Evolutionary conservation across 2,113 vertebrate species (phyloP), one percentile per base, ranked within the genome.

Genomic region (Upupa epops): DNA sequence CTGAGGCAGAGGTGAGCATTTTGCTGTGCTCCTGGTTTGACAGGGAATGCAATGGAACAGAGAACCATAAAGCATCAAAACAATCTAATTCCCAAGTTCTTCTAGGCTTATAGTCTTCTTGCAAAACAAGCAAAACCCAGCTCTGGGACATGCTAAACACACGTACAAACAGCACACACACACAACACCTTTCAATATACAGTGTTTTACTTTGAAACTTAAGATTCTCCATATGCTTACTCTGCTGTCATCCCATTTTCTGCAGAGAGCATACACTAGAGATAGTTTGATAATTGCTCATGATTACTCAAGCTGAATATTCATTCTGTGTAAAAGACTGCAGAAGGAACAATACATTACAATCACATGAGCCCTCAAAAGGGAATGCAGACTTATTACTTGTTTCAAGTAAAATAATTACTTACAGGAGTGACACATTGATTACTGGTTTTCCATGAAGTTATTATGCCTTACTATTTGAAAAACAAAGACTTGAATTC

Each of bases 391-490:
- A 65, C 95, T 94, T 96, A 87, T 95, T 80, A 94, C 88, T 96
- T 88, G 73, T 96, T 86, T 81, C 76, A 86, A 94, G 81, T 83
- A 94, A 94, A 96, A 86, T 83, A 96, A 94, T 96, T 94, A 92
- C 88, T 90, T 94, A 48, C 51, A 73, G 88, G 82, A 97, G 81
- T 96, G 89, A 94, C 78, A 68, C 93, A 93, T 94, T 96, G 64
- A 89, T 94, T 95, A 96, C 79, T 95, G 87, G 95, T 96, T 91
- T 82, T 78, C 91, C 82, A 87, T 85, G 93, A 91, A 52, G 56
- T 97, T 96, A 95, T 96, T 95, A 86, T 94, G 83, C 82, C 92
- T 80, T 86, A 89, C 76, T 92, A 89, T 90, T 96, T 78, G 90
- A 96, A 95, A 95, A 93, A 96, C 92, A 97, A 95, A 95, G 81